Evolutionary conservation across 2,113 vertebrate genomes (phyloP).

Genomic region (Columbina picui): DNA sequence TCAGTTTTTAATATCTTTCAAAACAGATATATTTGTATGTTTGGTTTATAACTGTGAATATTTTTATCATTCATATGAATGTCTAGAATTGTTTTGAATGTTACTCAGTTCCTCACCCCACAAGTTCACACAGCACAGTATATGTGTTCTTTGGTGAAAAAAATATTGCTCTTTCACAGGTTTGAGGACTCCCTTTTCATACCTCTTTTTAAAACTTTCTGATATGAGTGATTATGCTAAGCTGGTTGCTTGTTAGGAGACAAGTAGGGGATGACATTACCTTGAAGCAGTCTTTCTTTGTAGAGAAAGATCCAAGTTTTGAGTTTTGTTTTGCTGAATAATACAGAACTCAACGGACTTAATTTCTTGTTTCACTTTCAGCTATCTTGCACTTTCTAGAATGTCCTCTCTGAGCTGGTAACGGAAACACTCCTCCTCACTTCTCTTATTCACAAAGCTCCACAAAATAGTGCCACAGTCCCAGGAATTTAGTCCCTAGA

Average conservation of each 20-base stretch:
- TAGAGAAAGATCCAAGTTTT: neutral
- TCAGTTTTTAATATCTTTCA: neutral
- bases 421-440: neutral
- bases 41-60: neutral
- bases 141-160: neutral
- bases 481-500: neutral
- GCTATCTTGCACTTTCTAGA: neutral
- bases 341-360: neutral
- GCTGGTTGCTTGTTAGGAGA: neutral
- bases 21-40: neutral
- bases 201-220: neutral
- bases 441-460: neutral
- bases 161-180: neutral
- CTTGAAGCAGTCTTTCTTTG: neutral
- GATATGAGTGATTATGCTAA: neutral
- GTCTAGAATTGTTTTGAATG: neutral
- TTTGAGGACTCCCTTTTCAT: neutral
- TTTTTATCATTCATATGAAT: neutral
- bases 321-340: neutral
- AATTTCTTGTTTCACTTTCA: neutral
- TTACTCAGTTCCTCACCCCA: neutral
- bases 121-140: neutral
- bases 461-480: neutral
- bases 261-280: neutral
- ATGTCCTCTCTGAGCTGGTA: neutral